These are phyloP conservation scores for Phyllostomus hastatus DNA, from an alignment of 2,113 vertebrate species.

Conservation along the genomic window DNA sequence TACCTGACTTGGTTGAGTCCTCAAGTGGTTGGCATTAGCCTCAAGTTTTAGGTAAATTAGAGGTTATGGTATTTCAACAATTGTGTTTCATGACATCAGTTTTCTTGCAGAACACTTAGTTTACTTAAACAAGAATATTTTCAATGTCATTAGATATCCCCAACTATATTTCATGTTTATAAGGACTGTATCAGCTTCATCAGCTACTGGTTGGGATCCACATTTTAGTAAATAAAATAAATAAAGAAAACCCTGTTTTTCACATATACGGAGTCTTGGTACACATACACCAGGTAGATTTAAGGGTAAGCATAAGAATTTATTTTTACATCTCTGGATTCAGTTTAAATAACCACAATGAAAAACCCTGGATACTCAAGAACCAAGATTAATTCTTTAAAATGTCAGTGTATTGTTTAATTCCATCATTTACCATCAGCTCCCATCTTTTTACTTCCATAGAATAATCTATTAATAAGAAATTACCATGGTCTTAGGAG, in stretches of 20 bases:
- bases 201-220: background rate
- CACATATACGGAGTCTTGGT: background rate
- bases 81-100: background rate
- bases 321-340: background rate
- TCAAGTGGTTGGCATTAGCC: background rate
- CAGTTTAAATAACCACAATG: background rate
- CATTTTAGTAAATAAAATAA: conserved; percentile 26
- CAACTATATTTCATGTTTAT: background rate
- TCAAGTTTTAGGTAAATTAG: background rate
- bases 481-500: background rate
- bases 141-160: background rate
- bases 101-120: background rate
- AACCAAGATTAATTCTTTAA: background rate
- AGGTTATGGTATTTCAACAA: background rate
- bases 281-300: background rate
- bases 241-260: background rate
- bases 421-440: background rate
- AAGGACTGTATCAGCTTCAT: background rate
- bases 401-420: background rate
- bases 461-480: background rate
- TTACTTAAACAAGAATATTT: background rate
- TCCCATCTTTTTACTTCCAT: background rate
- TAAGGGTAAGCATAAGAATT: background rate
- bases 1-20: background rate
- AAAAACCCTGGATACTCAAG: background rate